Evolutionary conservation across 2,797 vertebrate species (phyloP), one percentile per base, ranked within the genome.

Genomic region (Gastrophryne carolinensis): DNA sequence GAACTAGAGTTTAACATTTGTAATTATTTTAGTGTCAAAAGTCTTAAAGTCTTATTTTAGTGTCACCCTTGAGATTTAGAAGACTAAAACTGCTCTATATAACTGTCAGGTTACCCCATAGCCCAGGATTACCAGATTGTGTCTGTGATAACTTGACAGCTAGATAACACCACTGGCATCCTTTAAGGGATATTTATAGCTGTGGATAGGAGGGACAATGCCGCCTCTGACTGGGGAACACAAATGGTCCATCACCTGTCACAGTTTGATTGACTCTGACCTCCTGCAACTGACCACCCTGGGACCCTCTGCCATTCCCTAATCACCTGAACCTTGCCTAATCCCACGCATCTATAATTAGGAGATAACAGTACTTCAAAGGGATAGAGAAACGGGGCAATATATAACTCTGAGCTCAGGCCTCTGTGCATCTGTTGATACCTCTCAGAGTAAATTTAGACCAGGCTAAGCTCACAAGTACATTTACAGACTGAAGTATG

Each of bases 141-240:
- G 37, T 52, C 60, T 65, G 39, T 26, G 68, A 78, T 78, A 41
- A 78, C 60, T 21, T 58, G 29, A 65, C 67, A 72, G 52, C 23
- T 24, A 69, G 44, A 60, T 76, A 35, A 35, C 63, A 34, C 63
- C 39, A 24, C 34, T 41, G 47, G 32, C 50, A 37, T 70, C 37
- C 52, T 56, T 10, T 29, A 35, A 17, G n/a, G 62, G 32, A 81
- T 85, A 87, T 86, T 86, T 86, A 85, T 85, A 86, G 80, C 80
- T 74, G 39, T 73, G 80, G 58, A 79, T 58, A 80, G 67, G 71
- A 75, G 32, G 49, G 21, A 82, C 79, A 79, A 82, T 79, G 81
- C 71, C 65, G 41, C 21, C 62, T 81, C 83, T 80, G 79, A 80
- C 39, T 17, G 17, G 41, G 78, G 57, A 23, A 75, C 60, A 82